Base-by-base conservation (phyloP, 1,140 invertebrate species). In the Drosophila albomicans region DNA sequence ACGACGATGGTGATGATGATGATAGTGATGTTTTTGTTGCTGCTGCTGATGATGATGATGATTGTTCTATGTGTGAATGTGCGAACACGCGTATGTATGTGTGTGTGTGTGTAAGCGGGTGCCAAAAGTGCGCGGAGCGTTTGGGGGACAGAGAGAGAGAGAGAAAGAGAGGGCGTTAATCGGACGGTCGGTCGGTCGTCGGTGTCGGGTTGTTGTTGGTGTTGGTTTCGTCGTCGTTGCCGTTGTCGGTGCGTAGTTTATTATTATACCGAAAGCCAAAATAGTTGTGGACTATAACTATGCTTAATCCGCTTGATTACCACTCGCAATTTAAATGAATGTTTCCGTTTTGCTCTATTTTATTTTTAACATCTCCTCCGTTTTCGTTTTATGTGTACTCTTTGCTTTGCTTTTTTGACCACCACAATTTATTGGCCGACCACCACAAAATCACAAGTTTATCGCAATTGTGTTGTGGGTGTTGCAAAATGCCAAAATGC, bases 251-350 rank as follows among this genome's bases (percentile, higher is more conserved):
- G 78, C 78, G 78, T 78, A 82, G 68, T 81, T 69, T 54, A 78
- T 81, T 81, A 67, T 65, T 54, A 48, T 75, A 38, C 54, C 74
- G 66, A 63, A 59, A 41, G 62, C 75, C 49, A 75, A 76, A 86
- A 79, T 59, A 68, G 63, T 46, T 61, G 54, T 72, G 61, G n/a
- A 54, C 57, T 78, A 25, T 68, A 49, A 78, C 63, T 58, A 63
- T 77, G 61, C 76, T 61, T 64, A 72, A 81, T 82, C 70, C 76
- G 79, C 75, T 82, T 76, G 75, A 81, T 82, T 75, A 75, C 75
- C 79, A 84, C 82, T 76, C 67, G 77, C 48, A 82, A 79, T 86
- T 87, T 69, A 75, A 81, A 87, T 81, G 58, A 79, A 65, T 68
- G 65, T 85, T 78, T 75, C 75, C 71, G 69, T 66, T 72, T 72